These are phyloP conservation scores for Drosophila nikananu DNA, from an alignment of 1,140 invertebrate species.

Conservation along the genomic window DNA sequence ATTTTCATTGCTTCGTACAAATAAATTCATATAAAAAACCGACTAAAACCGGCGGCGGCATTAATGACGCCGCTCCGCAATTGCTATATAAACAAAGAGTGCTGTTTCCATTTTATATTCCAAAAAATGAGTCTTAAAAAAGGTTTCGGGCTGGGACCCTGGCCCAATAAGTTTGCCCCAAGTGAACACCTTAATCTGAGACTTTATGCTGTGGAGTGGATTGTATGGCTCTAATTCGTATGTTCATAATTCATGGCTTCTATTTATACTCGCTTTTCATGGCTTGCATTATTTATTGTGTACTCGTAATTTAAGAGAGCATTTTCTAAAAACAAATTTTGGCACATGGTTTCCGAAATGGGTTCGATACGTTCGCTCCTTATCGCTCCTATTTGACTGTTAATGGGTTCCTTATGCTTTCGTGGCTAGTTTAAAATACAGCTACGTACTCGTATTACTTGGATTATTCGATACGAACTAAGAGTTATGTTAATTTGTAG, in stretches of 20 bases:
- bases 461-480: slow-evolving; percentile 72
- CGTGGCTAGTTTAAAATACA: slow-evolving; percentile 76
- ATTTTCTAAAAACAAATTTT: slow-evolving; percentile 75
- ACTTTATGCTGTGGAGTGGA: slow-evolving; percentile 37
- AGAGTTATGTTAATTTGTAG: slow-evolving; percentile 72
- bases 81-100: slow-evolving; percentile 56
- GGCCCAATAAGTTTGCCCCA: slow-evolving; percentile 37
- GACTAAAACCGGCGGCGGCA: slow-evolving; percentile 55
- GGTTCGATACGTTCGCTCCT: slow-evolving; percentile 33
- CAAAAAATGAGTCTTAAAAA: slow-evolving; percentile 58
- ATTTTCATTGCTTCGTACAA: slow-evolving; percentile 66
- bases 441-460: slow-evolving; percentile 67
- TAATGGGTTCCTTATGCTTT: slow-evolving; percentile 52
- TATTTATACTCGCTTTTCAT: slow-evolving; percentile 49
- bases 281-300: slow-evolving; percentile 67
- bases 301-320: slow-evolving; percentile 65
- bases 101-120: slow-evolving; percentile 40
- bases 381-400: slow-evolving; percentile 23
- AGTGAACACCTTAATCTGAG: slow-evolving; percentile 48
- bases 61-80: slow-evolving; percentile 11
- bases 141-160: slow-evolving; percentile 23
- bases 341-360: slow-evolving; percentile 80
- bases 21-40: slow-evolving; percentile 77
- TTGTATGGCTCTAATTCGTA: slow-evolving; percentile 39
- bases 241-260: slow-evolving; percentile 48